Evolutionary conservation across 2,888 invertebrate species (phyloP), one percentile per base, ranked within the genome.

Genomic region (Acheta domesticus): DNA sequence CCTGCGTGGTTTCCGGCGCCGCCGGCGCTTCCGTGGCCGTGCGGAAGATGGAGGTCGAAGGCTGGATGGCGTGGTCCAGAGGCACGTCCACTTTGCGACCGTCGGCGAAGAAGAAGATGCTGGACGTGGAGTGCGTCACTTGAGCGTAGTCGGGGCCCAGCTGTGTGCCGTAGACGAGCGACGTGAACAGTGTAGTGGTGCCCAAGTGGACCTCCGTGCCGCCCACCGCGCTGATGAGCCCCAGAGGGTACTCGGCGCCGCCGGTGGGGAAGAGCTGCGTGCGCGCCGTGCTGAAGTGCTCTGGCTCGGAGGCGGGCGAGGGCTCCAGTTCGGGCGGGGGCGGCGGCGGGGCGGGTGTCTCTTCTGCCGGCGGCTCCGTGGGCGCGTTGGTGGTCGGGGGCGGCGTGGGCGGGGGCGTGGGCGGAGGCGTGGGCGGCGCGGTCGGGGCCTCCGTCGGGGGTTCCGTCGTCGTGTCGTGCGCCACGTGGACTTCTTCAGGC

Each of bases 151-250:
- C 87, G 0, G 87, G 88, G 49, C 89, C 88, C 19, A 89, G 85
- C 50, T 88, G 88, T 0, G 89, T 89, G 8, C 90, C 90, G 80
- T 88, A 89, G 78, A 90, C 87, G 16, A 87, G 86, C 12, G 89
- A 89, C 75, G 89, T 89, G 82, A 88, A 89, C 77, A 88, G 86
- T 1, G 89, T 90, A 0, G 89, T 89, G 0, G 88, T 89, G 12
- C 88, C 89, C 80, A 88, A 86, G 2, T 83, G 82, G 0, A 88
- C 86, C 11, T 88, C 86, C 2, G 88, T 88, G 0, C 89, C 89
- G 79, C 88, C 89, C 12, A 89, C 85, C 0, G 88, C 88, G 80
- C 88, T 89, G n/a, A 89, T 85, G 8, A 89, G 84, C 1, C 89
- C 89, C 4, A 87, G 82, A 1, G 88, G 86, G 79, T 85, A 85